Percentiles rank a stretch among this genome's conserved stretches.
phyloP scores from a whole-genome alignment of 2,797 vertebrate species.

The Enteromius afrohamiltoni region DNA sequence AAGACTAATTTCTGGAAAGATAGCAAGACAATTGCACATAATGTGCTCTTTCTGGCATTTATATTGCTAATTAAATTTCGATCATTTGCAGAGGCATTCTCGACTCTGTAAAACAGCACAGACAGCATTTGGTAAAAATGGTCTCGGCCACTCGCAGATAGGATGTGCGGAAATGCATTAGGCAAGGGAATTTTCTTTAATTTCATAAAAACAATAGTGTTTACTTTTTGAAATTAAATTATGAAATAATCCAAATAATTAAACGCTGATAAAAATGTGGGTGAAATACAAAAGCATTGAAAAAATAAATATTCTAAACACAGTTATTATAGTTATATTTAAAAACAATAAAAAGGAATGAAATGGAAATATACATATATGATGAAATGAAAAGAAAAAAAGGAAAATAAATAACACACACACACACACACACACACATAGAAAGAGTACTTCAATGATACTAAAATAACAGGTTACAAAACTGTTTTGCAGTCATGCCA shows the following conservation, averaged over 20 bases:
- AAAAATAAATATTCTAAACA: neutral
- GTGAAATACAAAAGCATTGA: neutral
- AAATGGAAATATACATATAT: neutral
- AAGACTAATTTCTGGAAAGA: slow-evolving; percentile 99
- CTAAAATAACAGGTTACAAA: neutral
- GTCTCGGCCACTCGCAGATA: slow-evolving; percentile 60
- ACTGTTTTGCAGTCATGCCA: neutral
- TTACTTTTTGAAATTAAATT: neutral
- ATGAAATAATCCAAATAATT: neutral
- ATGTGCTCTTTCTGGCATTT: slow-evolving; percentile 94
- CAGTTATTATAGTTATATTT: neutral
- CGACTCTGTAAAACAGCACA: slow-evolving; percentile 80
- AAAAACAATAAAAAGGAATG: neutral
- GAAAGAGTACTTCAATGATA: neutral
- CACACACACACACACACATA: neutral
- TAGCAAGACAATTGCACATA: slow-evolving; percentile 97
- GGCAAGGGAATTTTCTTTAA: neutral
- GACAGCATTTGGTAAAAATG: slow-evolving; percentile 76
- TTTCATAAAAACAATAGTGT: slow-evolving; percentile 21
- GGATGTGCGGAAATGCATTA: slow-evolving; percentile 27
- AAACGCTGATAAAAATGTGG: neutral
- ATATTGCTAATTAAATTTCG: slow-evolving; percentile 99
- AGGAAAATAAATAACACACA: neutral
- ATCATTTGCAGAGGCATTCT: slow-evolving; percentile 88
- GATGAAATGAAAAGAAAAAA: too few species aligned